Percentiles rank a stretch among this genome's conserved stretches.
These are phyloP conservation scores for Xylota sylvarum DNA, from an alignment of 2,888 invertebrate species.

Conservation along the genomic window DNA sequence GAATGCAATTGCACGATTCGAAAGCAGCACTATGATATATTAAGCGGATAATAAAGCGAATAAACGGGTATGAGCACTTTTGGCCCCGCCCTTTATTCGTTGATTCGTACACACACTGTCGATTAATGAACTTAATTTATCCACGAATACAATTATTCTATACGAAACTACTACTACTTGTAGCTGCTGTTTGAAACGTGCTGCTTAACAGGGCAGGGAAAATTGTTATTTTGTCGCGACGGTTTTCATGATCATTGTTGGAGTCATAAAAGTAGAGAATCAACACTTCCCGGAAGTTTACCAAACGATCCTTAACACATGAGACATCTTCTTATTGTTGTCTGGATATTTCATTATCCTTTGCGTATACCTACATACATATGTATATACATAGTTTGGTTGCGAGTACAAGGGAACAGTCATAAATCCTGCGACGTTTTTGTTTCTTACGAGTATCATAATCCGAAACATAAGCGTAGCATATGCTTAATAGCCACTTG, in stretches of 20 bases:
- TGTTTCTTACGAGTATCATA: constrained; percentile 29
- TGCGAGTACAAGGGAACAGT: background rate
- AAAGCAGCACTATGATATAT: constrained; percentile 35
- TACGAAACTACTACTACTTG: constrained; percentile 22
- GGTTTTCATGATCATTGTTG: constrained; percentile 34
- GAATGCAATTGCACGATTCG: constrained; percentile 55
- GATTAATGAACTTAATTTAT: constrained; percentile 53
- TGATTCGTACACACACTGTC: constrained; percentile 23
- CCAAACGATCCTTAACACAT: constrained; percentile 53
- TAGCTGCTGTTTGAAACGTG: constrained; percentile 25
- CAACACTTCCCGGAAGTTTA: constrained; percentile 61
- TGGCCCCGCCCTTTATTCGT: constrained; percentile 58
- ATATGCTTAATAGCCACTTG: constrained; percentile 59
- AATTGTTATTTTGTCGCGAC: constrained; percentile 62
- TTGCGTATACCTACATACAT: background rate
- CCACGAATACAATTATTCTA: constrained; percentile 4
- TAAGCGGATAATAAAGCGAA: constrained; percentile 48
- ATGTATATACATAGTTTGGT: background rate
- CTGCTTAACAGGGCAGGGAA: background rate
- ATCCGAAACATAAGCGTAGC: constrained; percentile 58
- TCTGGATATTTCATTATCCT: constrained; percentile 40
- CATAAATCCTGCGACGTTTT: constrained; percentile 51
- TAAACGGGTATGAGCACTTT: constrained; percentile 56
- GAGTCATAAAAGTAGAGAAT: constrained; percentile 43
- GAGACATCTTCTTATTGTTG: constrained; percentile 39